These are phyloP conservation scores for Leptinotarsa rubiginosa DNA, from an alignment of 2,888 invertebrate species.

Conservation along the genomic window DNA sequence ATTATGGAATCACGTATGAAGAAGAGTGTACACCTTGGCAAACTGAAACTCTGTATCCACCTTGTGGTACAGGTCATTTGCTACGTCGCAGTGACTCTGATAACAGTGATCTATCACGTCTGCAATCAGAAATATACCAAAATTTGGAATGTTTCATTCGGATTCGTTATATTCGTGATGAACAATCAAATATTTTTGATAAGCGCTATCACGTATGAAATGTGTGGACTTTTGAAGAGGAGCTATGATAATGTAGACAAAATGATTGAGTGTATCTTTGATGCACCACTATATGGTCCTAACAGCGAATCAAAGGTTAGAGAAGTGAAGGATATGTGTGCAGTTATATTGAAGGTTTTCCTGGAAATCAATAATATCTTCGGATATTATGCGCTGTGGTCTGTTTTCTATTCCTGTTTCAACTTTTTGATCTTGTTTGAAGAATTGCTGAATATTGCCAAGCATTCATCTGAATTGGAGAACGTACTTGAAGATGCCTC, in stretches of 20 bases:
- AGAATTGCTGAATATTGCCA: neutral
- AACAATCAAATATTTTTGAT: neutral
- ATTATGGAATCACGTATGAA: neutral
- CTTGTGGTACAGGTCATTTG: neutral
- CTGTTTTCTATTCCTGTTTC: neutral
- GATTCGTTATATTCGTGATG: neutral
- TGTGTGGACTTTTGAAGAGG: neutral
- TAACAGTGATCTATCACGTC: neutral
- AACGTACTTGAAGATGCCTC: neutral
- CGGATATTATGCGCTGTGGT: neutral
- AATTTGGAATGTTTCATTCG: neutral
- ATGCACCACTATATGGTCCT: neutral
- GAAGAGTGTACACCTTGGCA: neutral
- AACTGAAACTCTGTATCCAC: neutral
- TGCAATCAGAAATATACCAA: neutral
- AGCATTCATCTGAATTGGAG: neutral
- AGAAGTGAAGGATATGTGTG: neutral
- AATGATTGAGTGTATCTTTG: neutral
- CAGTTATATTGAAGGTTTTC: neutral
- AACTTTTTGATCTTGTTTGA: neutral
- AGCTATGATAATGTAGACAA: neutral
- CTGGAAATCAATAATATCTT: neutral
- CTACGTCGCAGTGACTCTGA: neutral
- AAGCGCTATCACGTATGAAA: neutral
- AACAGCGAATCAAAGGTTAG: neutral